Percentiles rank a stretch among this genome's conserved stretches.
These are phyloP conservation scores for Metopolophium dirhodum DNA, from an alignment of 1,140 invertebrate genomes.

Conservation along the genomic window DNA sequence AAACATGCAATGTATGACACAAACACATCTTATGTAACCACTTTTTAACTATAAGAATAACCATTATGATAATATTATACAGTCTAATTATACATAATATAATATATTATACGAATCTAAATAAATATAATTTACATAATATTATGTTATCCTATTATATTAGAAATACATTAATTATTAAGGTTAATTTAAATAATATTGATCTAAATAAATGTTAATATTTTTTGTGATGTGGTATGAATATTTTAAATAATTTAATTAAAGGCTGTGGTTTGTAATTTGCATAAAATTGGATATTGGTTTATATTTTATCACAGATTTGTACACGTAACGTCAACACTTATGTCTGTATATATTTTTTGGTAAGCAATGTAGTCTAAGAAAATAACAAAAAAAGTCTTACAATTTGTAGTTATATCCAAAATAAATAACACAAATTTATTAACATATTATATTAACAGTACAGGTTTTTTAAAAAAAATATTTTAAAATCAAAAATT, in stretches of 20 bases:
- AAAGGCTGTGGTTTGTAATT: slow-evolving; percentile 21
- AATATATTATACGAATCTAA: not conserved
- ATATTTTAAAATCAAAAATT: not conserved
- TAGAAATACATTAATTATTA: not conserved
- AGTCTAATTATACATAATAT: not conserved
- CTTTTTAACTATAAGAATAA: not conserved
- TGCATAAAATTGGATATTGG: not conserved
- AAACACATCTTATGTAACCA: not conserved
- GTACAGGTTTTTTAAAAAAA: not conserved
- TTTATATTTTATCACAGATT: not conserved
- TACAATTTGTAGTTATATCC: not conserved
- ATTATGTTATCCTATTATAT: not conserved
- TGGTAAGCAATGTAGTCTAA: not conserved
- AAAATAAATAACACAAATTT: not conserved
- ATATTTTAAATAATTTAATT: not conserved
- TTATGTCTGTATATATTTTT: not conserved
- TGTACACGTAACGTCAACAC: not conserved
- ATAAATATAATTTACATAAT: not conserved
- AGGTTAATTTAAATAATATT: not conserved
- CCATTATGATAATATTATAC: not conserved
- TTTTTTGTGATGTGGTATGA: not conserved
- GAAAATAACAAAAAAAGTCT: not conserved
- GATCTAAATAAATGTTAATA: not conserved
- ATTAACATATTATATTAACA: not conserved
- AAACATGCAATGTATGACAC: not conserved